Percentiles rank a stretch among this genome's conserved stretches.
Conservation (phyloP, 2,888 invertebrate genomes). For the Pharmacophagus antenor region DNA sequence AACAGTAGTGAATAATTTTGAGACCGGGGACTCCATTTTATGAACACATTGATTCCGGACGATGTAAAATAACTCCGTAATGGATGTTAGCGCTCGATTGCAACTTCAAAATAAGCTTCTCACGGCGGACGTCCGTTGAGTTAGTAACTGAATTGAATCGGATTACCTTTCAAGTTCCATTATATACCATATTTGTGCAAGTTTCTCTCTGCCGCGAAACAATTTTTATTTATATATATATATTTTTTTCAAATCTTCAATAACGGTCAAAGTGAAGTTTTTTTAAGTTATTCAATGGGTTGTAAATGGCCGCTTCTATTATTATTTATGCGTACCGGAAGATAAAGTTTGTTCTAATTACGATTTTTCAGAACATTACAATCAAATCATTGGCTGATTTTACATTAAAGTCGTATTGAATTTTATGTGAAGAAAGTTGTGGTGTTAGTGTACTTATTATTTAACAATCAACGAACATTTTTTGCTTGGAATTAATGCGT, state of each 20-base stretch:
- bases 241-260: too few species aligned
- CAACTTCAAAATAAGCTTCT: neutral
- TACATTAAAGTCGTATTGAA: too few species aligned
- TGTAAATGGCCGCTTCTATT: too few species aligned
- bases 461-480: neutral
- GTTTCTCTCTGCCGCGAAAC: neutral
- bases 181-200: neutral
- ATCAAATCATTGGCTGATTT: too few species aligned
- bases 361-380: too few species aligned
- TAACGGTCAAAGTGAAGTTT: too few species aligned
- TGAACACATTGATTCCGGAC: neutral
- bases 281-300: too few species aligned
- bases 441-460: neutral
- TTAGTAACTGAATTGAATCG: neutral
- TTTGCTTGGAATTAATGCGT: too few species aligned
- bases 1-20: neutral
- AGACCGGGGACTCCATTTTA: neutral
- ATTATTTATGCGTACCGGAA: too few species aligned
- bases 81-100: neutral
- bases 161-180: neutral
- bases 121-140: neutral
- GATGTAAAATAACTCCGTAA: neutral
- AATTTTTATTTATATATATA: too few species aligned
- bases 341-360: too few species aligned
- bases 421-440: neutral